Evolutionary conservation across 1,140 invertebrate genomes (phyloP).

Genomic region (Lanistes nyassanus): DNA sequence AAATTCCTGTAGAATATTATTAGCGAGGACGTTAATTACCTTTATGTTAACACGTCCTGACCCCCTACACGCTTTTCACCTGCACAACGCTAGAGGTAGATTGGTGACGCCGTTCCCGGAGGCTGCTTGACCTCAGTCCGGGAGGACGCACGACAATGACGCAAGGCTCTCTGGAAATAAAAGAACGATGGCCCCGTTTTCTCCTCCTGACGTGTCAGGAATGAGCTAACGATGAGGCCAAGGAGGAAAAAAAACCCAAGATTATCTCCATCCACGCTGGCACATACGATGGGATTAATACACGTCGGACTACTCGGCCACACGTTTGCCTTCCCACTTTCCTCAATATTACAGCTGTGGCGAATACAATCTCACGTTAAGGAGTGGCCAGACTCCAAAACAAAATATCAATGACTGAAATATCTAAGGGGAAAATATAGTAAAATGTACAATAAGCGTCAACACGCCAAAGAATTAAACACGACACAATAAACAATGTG

Average conservation of each 20-base stretch:
- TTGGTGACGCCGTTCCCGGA: not conserved
- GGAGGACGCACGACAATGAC: not conserved
- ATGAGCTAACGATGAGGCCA: not conserved
- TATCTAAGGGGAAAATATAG: no score
- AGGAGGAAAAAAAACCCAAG: not conserved
- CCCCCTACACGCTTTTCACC: not conserved
- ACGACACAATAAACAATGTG: no score
- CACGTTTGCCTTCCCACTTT: no score
- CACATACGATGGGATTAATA: not conserved
- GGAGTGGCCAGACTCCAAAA: no score
- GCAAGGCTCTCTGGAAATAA: no score
- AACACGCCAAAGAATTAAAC: no score
- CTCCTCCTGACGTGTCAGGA: not conserved
- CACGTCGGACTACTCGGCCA: not conserved
- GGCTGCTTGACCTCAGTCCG: not conserved
- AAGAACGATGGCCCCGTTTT: not conserved
- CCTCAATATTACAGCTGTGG: no score
- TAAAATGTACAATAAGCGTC: no score
- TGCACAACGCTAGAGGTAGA: conserved; percentile 3
- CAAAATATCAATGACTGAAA: no score
- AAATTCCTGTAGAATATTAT: not conserved
- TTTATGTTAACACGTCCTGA: not conserved
- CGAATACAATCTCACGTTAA: no score
- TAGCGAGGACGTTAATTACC: not conserved
- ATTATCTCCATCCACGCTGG: not conserved